phyloP scores from a whole-genome alignment of 2,888 invertebrate genomes.

The Drosophila bunnanda region DNA sequence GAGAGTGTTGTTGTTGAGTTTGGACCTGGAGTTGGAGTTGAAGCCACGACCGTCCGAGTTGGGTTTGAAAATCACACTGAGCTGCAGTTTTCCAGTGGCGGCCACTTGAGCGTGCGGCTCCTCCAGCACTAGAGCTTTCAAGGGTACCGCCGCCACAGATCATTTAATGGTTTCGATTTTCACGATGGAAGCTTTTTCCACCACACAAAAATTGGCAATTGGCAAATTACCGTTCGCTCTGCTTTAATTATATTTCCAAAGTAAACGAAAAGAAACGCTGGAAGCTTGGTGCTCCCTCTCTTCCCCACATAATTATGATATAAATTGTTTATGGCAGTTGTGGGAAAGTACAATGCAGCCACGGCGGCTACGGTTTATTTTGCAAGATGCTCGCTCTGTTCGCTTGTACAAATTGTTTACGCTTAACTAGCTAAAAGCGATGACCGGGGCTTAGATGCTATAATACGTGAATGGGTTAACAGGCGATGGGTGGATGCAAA shows the following conservation, averaged over 20 bases:
- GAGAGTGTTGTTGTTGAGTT: conserved; percentile 5
- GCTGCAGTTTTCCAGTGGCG: conserved; percentile 62
- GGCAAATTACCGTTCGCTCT: conserved; percentile 57
- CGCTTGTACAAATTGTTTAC: conserved; percentile 47
- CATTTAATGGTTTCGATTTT: conserved; percentile 56
- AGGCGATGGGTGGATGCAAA: conserved; percentile 28
- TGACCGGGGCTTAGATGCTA: conserved; percentile 40
- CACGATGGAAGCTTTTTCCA: conserved; percentile 46
- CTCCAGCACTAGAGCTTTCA: conserved; percentile 63
- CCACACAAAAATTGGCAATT: conserved; percentile 15
- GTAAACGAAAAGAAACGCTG: conserved; percentile 34
- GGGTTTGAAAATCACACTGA: conserved; percentile 73
- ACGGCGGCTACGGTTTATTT: conserved; percentile 58
- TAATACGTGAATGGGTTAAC: conserved; percentile 35
- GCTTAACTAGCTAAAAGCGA: conserved; percentile 54
- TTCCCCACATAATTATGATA: conserved; percentile 49
- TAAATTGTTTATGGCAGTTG: conserved; percentile 20
- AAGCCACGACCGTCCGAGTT: conserved; percentile 60
- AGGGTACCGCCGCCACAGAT: conserved; percentile 63
- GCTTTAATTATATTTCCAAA: conserved; percentile 47
- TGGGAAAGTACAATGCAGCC: conserved; percentile 53
- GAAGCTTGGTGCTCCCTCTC: conserved; percentile 17
- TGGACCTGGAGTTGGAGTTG: conserved; percentile 35
- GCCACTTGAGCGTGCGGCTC: conserved; percentile 57
- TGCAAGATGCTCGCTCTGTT: conserved; percentile 50